phyloP scores from a whole-genome alignment of 2,113 vertebrate genomes.

The Pomatostomus ruficeps region DNA sequence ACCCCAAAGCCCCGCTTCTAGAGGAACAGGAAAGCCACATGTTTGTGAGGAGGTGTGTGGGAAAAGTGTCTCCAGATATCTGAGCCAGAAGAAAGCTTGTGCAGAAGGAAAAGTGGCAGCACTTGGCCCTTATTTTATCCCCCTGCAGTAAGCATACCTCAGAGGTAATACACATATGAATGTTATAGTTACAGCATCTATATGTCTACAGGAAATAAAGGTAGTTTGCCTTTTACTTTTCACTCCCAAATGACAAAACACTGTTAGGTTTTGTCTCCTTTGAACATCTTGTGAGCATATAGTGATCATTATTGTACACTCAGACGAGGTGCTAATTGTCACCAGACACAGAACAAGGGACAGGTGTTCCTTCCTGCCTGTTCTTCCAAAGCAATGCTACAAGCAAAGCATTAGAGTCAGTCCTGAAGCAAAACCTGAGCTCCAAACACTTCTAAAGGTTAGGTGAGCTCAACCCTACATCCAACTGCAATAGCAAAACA shows the following conservation, averaged over 20 bases:
- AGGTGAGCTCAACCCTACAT: not conserved
- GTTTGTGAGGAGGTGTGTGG: not conserved
- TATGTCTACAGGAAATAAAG: not conserved
- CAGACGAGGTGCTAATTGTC: not conserved
- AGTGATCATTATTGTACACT: accelerated
- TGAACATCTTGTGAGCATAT: not conserved
- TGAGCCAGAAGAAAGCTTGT: not conserved
- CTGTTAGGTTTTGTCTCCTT: not conserved
- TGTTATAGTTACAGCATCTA: not conserved
- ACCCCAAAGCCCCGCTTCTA: not conserved
- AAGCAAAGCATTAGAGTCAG: not conserved
- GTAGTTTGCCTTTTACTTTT: not conserved
- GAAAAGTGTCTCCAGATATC: not conserved
- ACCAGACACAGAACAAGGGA: not conserved
- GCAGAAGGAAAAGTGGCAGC: not conserved
- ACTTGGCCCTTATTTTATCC: not conserved
- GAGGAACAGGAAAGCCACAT: not conserved
- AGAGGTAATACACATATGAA: not conserved
- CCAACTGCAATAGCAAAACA: not conserved
- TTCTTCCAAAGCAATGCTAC: not conserved
- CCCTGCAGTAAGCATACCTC: not conserved
- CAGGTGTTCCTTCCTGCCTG: not conserved
- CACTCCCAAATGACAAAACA: not conserved
- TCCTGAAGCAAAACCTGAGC: not conserved
- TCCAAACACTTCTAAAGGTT: not conserved